A percentile compares a stretch with the other conserved stretches of the same genome.
phyloP scores from a whole-genome alignment of 1,140 invertebrate species.

The Chrysoperla carnea region DNA sequence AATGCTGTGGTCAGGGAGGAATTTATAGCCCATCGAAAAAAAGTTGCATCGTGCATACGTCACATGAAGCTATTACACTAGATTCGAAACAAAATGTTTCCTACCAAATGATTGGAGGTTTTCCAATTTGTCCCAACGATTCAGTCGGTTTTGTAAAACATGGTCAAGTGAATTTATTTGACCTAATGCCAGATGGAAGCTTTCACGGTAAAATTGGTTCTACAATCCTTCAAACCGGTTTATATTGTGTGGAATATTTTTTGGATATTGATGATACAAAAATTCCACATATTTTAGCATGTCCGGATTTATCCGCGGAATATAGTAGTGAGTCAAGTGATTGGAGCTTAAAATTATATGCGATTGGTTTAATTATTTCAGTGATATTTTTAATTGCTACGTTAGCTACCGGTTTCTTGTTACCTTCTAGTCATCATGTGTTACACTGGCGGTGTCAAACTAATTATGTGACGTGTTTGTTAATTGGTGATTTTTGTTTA shows the following conservation, averaged over 20 bases:
- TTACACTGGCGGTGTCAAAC: slow-evolving; percentile 73
- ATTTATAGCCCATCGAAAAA: slow-evolving; percentile 32
- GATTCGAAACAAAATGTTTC: slow-evolving; percentile 15
- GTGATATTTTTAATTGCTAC: slow-evolving; percentile 61
- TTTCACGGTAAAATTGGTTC: slow-evolving; percentile 18
- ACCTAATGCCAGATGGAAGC: slow-evolving; percentile 26
- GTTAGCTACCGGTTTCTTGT: slow-evolving; percentile 49
- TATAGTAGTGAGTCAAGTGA: slow-evolving; percentile 24
- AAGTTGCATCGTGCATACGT: slow-evolving; percentile 22
- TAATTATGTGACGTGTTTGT: slow-evolving; percentile 59
- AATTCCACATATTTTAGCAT: slow-evolving; percentile 4
- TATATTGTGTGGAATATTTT: slow-evolving; percentile 43
- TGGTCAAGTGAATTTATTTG: slow-evolving; percentile 22
- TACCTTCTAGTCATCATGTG: slow-evolving; percentile 63
- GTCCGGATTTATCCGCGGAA: slow-evolving; percentile 42
- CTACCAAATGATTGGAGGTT: slow-evolving; percentile 19
- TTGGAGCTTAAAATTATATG: slow-evolving; percentile 41
- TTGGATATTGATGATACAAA: slow-evolving; percentile 25
- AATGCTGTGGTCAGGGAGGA: slow-evolving; percentile 37
- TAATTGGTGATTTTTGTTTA: slow-evolving; percentile 57
- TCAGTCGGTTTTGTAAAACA: slow-evolving; percentile 14
- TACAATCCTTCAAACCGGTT: slow-evolving; percentile 23
- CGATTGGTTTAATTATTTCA: slow-evolving; percentile 54
- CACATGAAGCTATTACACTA: slow-evolving; percentile 19
- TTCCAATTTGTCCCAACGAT: slow-evolving; percentile 28